A percentile compares a stretch with the other conserved stretches of the same genome.
phyloP scores from a whole-genome alignment of 2,113 vertebrate genomes.

The Cololabis saira region DNA sequence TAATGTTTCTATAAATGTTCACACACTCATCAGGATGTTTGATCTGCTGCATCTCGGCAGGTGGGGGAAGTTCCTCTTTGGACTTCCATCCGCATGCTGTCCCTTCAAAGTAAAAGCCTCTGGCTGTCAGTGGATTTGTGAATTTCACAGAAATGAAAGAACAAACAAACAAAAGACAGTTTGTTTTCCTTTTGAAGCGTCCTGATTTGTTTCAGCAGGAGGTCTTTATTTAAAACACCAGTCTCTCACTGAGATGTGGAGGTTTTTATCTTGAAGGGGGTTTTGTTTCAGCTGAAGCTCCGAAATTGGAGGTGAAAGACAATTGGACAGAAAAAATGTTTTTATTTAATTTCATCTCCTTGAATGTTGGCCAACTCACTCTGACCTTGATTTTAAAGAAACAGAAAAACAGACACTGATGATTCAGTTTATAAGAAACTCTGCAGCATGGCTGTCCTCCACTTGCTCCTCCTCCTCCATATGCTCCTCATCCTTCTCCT shows the following conservation, averaged over 20 bases:
- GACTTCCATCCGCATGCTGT: constrained; percentile 1
- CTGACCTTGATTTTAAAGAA: too few species aligned
- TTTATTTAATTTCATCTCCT: too few species aligned
- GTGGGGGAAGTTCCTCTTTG: constrained; percentile 47
- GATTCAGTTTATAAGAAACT: too few species aligned
- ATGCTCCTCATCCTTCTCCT: too few species aligned
- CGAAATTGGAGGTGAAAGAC: too few species aligned
- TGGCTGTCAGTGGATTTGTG: not conserved
- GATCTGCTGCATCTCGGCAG: constrained; percentile 44
- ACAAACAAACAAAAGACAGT: not conserved
- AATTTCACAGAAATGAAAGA: too few species aligned
- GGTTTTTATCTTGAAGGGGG: not conserved
- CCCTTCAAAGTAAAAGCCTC: constrained; percentile 49
- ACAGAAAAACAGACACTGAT: too few species aligned
- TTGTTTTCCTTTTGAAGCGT: constrained; percentile 6
- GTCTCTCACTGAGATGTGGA: not conserved
- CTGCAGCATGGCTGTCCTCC: too few species aligned
- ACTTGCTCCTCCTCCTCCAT: too few species aligned
- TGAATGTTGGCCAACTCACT: too few species aligned
- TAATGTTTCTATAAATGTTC: constrained; percentile 49
- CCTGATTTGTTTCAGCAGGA: constrained; percentile 3
- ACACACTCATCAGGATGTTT: constrained; percentile 20
- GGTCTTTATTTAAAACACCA: not conserved
- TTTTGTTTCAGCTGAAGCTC: too few species aligned
- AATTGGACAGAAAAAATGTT: too few species aligned